A percentile compares a stretch with the other conserved stretches of the same genome.
phyloP scores from a whole-genome alignment of 2,797 vertebrate species.

The Lacerta bilineata region DNA sequence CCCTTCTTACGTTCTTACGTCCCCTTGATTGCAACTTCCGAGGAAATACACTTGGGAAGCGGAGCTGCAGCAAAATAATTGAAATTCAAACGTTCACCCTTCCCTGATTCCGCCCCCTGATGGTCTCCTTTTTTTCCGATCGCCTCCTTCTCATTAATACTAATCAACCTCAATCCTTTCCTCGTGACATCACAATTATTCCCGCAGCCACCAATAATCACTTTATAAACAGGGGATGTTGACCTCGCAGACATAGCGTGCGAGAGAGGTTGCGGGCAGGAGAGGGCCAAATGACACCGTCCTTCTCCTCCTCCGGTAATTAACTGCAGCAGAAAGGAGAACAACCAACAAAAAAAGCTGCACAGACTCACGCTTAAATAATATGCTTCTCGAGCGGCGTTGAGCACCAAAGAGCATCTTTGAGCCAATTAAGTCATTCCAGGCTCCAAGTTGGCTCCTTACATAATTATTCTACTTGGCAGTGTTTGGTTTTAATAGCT shows the following conservation, averaged over 20 bases:
- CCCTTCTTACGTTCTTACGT: neutral
- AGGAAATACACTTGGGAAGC: conserved; percentile 12
- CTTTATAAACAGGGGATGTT: neutral
- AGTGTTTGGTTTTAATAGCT: conserved; percentile 50
- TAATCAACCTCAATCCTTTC: neutral
- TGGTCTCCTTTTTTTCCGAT: neutral
- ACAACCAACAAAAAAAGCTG: conserved; percentile 48
- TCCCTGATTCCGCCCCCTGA: fast-evolving
- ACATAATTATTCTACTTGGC: conserved; percentile 55
- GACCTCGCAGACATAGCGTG: conserved; percentile 10
- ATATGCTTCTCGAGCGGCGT: conserved; percentile 58
- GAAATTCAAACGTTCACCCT: neutral
- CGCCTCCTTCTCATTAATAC: conserved; percentile 21
- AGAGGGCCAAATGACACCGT: conserved; percentile 23
- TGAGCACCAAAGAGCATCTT: conserved; percentile 63
- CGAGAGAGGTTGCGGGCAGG: neutral
- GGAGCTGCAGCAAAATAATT: neutral
- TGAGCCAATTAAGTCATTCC: conserved; percentile 73
- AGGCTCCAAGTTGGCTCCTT: conserved; percentile 55
- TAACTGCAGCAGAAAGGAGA: conserved; percentile 56
- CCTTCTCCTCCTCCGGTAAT: conserved; percentile 51
- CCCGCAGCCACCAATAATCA: conserved; percentile 13
- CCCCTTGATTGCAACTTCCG: neutral
- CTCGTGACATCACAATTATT: conserved; percentile 22
- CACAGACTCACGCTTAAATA: conserved; percentile 62